Evolutionary conservation across 2,888 invertebrate genomes (phyloP).

Genomic region (Apotomis turbidana): DNA sequence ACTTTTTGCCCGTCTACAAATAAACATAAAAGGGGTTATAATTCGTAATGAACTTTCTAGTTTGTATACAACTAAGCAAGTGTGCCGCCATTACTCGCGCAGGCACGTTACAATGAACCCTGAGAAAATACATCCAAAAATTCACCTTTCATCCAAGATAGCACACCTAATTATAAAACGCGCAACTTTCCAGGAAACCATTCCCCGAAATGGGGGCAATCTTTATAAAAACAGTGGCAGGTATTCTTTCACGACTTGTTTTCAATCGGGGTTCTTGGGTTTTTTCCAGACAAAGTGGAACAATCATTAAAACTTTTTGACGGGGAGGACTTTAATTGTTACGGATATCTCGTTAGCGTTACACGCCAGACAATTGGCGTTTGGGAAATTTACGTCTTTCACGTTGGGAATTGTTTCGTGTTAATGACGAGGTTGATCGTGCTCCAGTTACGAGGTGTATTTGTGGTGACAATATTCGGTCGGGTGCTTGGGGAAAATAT

Average conservation of each 20-base stretch:
- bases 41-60: too few relatives aligned
- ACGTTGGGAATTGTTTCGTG: not conserved
- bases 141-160: not conserved
- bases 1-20: too few relatives aligned
- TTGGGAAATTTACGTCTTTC: slow-evolving; percentile 28
- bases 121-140: not conserved
- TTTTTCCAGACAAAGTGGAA: slow-evolving; percentile 58
- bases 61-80: too few relatives aligned
- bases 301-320: slow-evolving; percentile 78
- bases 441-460: not conserved
- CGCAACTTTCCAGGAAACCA: slow-evolving; percentile 23
- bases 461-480: not conserved
- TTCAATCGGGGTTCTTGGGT: slow-evolving; percentile 59
- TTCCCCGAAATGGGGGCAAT: slow-evolving; percentile 29
- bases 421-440: not conserved
- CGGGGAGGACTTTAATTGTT: slow-evolving; percentile 68
- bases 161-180: slow-evolving; percentile 27
- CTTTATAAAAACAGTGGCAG: slow-evolving; percentile 45
- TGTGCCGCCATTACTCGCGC: too few relatives aligned
- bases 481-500: too few relatives aligned
- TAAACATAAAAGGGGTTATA: too few relatives aligned
- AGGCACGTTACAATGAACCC: not conserved
- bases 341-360: slow-evolving; percentile 69
- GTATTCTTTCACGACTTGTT: slow-evolving; percentile 57
- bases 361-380: slow-evolving; percentile 52